Evolutionary conservation across 2,113 vertebrate species (phyloP), one percentile per base, ranked within the genome.

Genomic region (Thymallus thymallus): DNA sequence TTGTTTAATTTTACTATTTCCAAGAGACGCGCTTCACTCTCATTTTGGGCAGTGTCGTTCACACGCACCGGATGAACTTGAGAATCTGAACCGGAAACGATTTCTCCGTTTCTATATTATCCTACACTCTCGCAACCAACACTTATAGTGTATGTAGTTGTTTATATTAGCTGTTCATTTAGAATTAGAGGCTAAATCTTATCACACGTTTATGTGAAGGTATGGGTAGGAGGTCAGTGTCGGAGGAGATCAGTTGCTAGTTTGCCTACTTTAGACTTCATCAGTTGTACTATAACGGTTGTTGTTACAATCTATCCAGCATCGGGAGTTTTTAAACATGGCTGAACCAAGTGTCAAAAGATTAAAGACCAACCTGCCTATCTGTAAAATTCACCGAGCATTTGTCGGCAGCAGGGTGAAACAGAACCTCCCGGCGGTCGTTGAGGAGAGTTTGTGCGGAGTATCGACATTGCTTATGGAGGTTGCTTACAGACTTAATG

Each of bases 401-500:
- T 78, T 80, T 56, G 24, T 70, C 26, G 67, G 5, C 68, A 85
- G 86, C 80, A 86, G 80, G 4, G 86, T 85, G 32, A 82, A 76
- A 23, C 93, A 90, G 63, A 88, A 83, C 72, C 89, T 94, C 75
- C 90, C 90, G 48, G 23, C 77, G 41, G 83, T 74, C 22, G 90
- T 94, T 84, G 93, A 95, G 80, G 92, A 93, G 76, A 88, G 87
- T 69, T 82, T 94, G 65, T 94, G 93, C 85, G 93, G 91, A 0
- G 75, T 91, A 76, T 90, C 90, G 30, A 76, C 85, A 65, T 83
- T 90, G 20, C 73, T 93, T 71, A 82, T 91, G 86, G 91, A 91
- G 87, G 78, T 87, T 20, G 75, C 87, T 71, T 93, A 94, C 83
- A 74, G 83, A 55, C 89, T 94, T 24, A 82, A 91, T 75, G 90